Base-by-base conservation (phyloP, 2,113 vertebrate species). In the Ictalurus punctatus region DNA sequence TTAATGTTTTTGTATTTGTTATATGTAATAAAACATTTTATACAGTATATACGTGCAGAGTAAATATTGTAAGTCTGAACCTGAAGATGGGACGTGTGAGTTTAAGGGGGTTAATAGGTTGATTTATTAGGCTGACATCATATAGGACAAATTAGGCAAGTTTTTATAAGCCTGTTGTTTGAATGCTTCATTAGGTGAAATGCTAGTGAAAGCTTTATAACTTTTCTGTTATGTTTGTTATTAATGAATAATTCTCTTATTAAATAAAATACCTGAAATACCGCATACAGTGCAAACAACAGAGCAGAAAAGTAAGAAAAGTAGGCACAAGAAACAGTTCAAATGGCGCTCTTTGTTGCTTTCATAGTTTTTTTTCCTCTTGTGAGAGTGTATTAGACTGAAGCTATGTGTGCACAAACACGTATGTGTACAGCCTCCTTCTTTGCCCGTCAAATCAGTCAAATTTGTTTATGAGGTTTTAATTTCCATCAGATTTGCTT, bases 391-490 rank as follows among this genome's bases (percentile, higher is more conserved):
- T 54, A 4, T 85, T 30, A 48, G 63, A 85, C 30, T 85, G 12
- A 63, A 83, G 17, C 34, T 37, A 83, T 40, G 34, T 83, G 56
- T 61, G 5, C 34, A 56, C 79, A 83, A 83, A 23, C 30, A 83
- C 19, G 4, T 83, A 40, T 63, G 30, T 48, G 40, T 12, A 30
- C 63, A 67, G 83, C 27, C 13, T 85, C 83, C 83, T 85, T 85
- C 16, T 69, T 85, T 69, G 83, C 63, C 83, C 83, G 44, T 69
- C 83, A 85, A 85, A 69, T 69, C 63, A 85, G 44, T 69, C 83
- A 85, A 85, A 85, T 85, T 85, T 85, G 83, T 85, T 85, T 69
- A 85, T 85, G 27, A 85, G 83, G 25, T 85, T 85, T 85, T 85
- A 48, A 85, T 85, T 85, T 85, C 83, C 83, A 85, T 85, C 44